Evolutionary conservation across 1,140 invertebrate genomes (phyloP), one percentile per base, ranked within the genome.

Genomic region (Drosophila triauraria): DNA sequence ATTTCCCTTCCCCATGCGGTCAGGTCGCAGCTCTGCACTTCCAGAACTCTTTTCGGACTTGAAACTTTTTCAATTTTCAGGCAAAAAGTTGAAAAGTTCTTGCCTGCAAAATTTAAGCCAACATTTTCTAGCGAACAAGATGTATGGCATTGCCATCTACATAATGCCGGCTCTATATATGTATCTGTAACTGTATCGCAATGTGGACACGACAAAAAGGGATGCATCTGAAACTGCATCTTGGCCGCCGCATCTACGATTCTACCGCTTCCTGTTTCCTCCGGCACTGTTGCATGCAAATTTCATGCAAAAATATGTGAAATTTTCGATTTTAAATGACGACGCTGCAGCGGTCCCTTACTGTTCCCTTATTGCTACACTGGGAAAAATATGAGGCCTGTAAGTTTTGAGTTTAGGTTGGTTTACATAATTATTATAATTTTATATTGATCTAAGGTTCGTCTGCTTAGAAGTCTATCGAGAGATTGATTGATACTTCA

Each of bases 241-340:
- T 75, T 74, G 32, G 57, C 48, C 13, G 40, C 32, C 42, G 43
- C 30, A 71, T 74, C 54, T 75, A 32, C 47, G 27, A 53, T 1
- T 30, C 27, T 30, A 30, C 69, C 71, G 67, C 50, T 69, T 68
- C 64, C 50, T 47, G 63, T 62, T 56, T 58, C 74, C 72, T 43
- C 71, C 27, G 50, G 47, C 59, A 25, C 60, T 78, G 67, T 68
- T 69, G 64, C 75, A 88, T 88, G 85, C 85, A 88, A 88, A 88
- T 90, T 88, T 88, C 69, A 88, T 88, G 85, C 85, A 88, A 81
- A 88, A 90, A 88, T 88, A 88, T 88, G 85, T 84, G 81, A 79
- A 85, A 81, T 85, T 90, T 90, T 88, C 85, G 85, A 90, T 84
- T 90, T 84, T 81, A 84, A 90, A 78, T 76, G 80, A 74, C 77